Evolutionary conservation across 2,888 invertebrate species (phyloP), one percentile per base, ranked within the genome.

Genomic region (Caenorhabditis angaria): DNA sequence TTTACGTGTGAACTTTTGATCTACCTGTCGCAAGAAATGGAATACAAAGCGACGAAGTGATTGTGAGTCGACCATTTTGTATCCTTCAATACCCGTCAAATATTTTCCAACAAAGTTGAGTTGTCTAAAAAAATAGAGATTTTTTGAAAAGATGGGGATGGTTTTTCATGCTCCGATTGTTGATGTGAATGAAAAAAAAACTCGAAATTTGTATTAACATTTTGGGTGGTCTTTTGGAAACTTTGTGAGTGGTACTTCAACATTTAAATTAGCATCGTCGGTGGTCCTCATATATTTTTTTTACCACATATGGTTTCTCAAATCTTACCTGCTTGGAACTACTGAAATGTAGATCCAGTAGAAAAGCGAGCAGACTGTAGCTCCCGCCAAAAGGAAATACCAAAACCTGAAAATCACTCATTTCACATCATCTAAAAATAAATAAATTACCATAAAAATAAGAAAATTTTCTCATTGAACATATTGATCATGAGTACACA

Each of bases 101-200:
- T 87, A 87, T 65, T 87, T 87, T 62, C 87, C 87, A 63, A 87
- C 87, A 72, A 87, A 87, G 72, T 87, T 87, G 65, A 88, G 80
- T 61, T 87, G 87, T 61, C 86, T 87, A 71, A 57, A 80, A 73
- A n/a, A n/a, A n/a, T n/a, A n/a, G n/a, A n/a, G 29, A 64, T 20
- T 50, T 8, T 22, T 18, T 50, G n/a, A n/a, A n/a, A n/a, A n/a
- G n/a, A n/a, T n/a, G n/a, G n/a, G n/a, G n/a, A n/a, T n/a, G n/a
- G n/a, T n/a, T n/a, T n/a, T n/a, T n/a, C n/a, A n/a, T n/a, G n/a
- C n/a, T n/a, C n/a, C n/a, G n/a, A n/a, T n/a, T n/a, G n/a, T n/a
- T n/a, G n/a, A n/a, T n/a, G n/a, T n/a, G n/a, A n/a, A n/a, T n/a
- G n/a, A n/a, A n/a, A n/a, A n/a, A n/a, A n/a, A n/a, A n/a, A n/a